Base-by-base conservation (phyloP, 2,888 invertebrate genomes). In the Lepidocyrtoides sp. region DNA sequence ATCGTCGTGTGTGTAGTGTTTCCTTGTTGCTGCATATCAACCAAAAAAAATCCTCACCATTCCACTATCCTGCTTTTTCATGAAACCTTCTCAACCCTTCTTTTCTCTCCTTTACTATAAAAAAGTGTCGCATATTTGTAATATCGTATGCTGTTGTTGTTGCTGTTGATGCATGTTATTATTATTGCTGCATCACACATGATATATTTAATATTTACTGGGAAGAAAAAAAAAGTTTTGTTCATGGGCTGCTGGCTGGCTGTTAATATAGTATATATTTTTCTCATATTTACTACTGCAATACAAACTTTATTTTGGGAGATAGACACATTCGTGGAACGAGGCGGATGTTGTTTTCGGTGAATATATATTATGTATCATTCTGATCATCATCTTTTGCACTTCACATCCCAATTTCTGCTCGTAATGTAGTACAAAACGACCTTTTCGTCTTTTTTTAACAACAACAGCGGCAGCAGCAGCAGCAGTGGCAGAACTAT, bases 81-180 rank as follows among this genome's bases (percentile, higher is more conserved):
- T 69, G 36, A 7, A n/a, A 17, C 36, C 17, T 36, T 26, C 51
- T 77, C 77, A 77, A 51, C 77, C 48, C 48, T 48, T 72, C 44
- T 48, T 44, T 20, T 72, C 72, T 0, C 20, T 20, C 17, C 72
- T 44, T 36, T 36, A 51, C 12, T 12, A 29, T 23, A 77, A 77
- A 77, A 51, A 51, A 77, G 51, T 77, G 77, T 51, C 77, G 77
- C 77, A 79, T 79, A 79, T 79, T 79, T 79, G 79, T 54, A 44
- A 72, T 72, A 72, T 79, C 14, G 32, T 60, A 41, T 75, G 36
- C 41, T 60, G 41, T 44, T 82, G 60, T 60, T 82, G 36, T 54
- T 69, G 69, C n/a, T 83, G 82, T 32, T 83, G 83, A 83, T 83
- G 83, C 83, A 83, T 83, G 66, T 83, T 83, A 83, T 83, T 66